Conservation (phyloP, 2,888 invertebrate species). For the Watsonalla cultraria region DNA sequence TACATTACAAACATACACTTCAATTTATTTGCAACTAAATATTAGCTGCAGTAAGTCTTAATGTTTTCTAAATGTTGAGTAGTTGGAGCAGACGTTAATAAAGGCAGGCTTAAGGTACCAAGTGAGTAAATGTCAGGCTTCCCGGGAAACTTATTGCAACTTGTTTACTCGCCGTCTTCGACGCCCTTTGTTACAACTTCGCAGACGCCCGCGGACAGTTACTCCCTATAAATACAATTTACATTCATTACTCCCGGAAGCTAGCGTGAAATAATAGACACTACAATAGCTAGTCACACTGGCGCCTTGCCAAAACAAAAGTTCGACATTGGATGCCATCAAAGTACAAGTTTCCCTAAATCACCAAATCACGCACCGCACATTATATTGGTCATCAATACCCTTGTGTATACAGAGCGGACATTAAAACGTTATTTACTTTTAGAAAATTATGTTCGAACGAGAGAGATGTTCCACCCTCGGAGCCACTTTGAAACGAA, state of each 20-base stretch:
- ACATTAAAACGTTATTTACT: slow-evolving; percentile 36
- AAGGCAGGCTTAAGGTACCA: slow-evolving; percentile 29
- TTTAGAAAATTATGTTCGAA: slow-evolving; percentile 39
- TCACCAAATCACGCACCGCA: slow-evolving; percentile 4
- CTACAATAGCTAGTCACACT: slow-evolving; percentile 16
- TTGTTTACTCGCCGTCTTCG: slow-evolving; percentile 65
- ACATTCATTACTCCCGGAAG: slow-evolving; percentile 53
- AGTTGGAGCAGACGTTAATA: slow-evolving; percentile 44
- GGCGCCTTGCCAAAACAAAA: slow-evolving; percentile 8
- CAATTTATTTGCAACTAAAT: too few relatives aligned
- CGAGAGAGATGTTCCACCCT: slow-evolving; percentile 37
- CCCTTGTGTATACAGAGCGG: not conserved
- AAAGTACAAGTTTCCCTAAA: slow-evolving; percentile 7
- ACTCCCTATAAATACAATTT: slow-evolving; percentile 64
- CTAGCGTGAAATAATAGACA: slow-evolving; percentile 34
- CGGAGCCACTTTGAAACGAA: slow-evolving; percentile 25
- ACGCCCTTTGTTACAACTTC: slow-evolving; percentile 64
- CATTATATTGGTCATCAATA: slow-evolving; percentile 15
- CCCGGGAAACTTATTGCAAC: slow-evolving; percentile 66
- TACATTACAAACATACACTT: too few relatives aligned
- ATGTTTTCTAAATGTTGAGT: slow-evolving; percentile 15
- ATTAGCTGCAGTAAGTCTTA: too few relatives aligned
- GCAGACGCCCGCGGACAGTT: slow-evolving; percentile 57
- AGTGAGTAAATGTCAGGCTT: slow-evolving; percentile 44
- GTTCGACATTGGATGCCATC: slow-evolving; percentile 8